Conservation (phyloP, 2,113 vertebrate species). For the Scytalopus superciliaris region DNA sequence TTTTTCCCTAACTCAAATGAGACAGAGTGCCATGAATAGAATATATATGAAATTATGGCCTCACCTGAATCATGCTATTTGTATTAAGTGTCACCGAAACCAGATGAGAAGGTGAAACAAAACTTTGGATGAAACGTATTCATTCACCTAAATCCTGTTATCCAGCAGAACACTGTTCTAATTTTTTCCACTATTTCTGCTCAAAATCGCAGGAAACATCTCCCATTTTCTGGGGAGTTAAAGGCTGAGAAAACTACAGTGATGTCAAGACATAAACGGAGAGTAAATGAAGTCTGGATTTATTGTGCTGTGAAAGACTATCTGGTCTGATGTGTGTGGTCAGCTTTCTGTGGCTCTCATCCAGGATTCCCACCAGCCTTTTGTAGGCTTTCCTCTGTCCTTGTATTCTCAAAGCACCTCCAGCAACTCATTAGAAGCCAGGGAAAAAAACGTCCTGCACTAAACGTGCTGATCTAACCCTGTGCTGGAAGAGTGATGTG, state of each 20-base stretch:
- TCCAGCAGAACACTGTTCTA: background rate
- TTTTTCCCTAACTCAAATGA: background rate
- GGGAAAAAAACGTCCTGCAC: background rate
- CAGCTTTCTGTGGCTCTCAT: background rate
- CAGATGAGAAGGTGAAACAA: background rate
- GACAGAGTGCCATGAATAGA: background rate
- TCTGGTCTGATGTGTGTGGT: background rate
- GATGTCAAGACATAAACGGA: background rate
- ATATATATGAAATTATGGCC: background rate
- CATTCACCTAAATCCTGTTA: background rate
- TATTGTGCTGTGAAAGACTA: background rate
- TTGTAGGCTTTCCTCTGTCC: background rate
- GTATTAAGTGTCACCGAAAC: background rate
- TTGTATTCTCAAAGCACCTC: background rate
- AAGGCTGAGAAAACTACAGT: background rate
- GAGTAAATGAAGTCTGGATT: background rate
- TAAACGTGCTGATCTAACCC: background rate
- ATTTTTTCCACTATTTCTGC: background rate
- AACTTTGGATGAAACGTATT: background rate
- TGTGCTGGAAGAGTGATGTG: background rate
- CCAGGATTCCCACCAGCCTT: background rate
- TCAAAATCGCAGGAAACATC: background rate
- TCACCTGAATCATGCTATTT: background rate
- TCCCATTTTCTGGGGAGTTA: background rate
- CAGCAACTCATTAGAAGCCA: background rate